Evolutionary conservation across 2,113 vertebrate species (phyloP), one percentile per base, ranked within the genome.

Genomic region (Tringa solitaria): DNA sequence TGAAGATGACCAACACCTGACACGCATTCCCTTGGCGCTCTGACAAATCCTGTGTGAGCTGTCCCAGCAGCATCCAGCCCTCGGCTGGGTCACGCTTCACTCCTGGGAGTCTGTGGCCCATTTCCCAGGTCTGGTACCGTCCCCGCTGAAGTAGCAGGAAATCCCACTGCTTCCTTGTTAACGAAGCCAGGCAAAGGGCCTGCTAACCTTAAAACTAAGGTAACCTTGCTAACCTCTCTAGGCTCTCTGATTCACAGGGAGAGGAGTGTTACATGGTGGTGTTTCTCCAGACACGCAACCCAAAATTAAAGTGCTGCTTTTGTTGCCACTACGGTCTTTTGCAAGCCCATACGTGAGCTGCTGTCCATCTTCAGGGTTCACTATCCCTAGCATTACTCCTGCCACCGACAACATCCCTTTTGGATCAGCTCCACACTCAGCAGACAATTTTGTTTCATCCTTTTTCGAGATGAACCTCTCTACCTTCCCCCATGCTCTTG

Each of bases 241-340:
- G 57, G 11, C 45, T 35, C 69, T 81, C 86, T 84, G 80, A 95
- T 95, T 95, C 94, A 92, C 63, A 84, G 48, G 26, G 33, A 85
- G 54, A 84, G 39, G 39, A 73, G 7, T 1, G 5, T 60, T 61
- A 51, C n/a, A 53, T 0, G 7, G 14, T 24, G 56, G 56, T 72
- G 53, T 79, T 95, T 91, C 81, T 79, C n/a, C 69, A 89, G 18
- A 80, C 18, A n/a, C 30, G 46, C 43, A 91, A 23, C 33, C 21
- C 57, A 43, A 96, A 96, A 96, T 94, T 93, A 87, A 87, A 89
- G 30, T 6, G 13, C 39, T 93, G 43, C 45, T 60, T 8, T 59
- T 39, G 35, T 78, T 92, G 39, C 87, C 61, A n/a, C 35, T 61
- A 10, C 1, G 18, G 6, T 60, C 30, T 87, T 84, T 48, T 48